Conservation (phyloP, 1,140 invertebrate species). For the Spodoptera frugiperda region DNA sequence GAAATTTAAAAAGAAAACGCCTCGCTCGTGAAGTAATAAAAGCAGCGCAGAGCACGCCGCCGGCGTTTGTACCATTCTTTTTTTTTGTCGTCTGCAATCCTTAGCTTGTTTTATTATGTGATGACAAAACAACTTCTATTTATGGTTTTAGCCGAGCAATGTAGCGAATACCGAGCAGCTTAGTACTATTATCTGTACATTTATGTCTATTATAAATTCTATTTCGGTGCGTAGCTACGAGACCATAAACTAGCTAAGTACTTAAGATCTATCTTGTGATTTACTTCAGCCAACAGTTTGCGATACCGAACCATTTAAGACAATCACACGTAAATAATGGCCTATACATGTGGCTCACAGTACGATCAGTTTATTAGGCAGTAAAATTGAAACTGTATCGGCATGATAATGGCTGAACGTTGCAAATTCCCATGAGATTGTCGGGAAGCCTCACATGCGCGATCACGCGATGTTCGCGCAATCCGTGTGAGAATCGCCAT, state of each 20-base stretch:
- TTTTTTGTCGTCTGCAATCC: conserved; percentile 65
- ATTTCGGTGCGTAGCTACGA: conserved; percentile 24
- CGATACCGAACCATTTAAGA: neutral
- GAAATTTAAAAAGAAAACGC: conserved; percentile 79
- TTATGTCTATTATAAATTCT: conserved; percentile 39
- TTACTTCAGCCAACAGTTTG: neutral
- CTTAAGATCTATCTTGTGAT: conserved; percentile 19
- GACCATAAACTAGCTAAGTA: conserved; percentile 25
- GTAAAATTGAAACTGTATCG: conserved; percentile 2
- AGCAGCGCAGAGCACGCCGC: conserved; percentile 63
- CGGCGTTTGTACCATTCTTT: conserved; percentile 66
- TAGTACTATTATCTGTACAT: conserved; percentile 39
- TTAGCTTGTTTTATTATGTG: conserved; percentile 68
- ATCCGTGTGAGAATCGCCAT: conserved; percentile 67
- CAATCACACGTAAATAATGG: neutral
- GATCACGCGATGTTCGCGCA: conserved; percentile 66
- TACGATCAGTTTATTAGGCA: conserved; percentile 12
- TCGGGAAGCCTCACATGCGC: conserved; percentile 66
- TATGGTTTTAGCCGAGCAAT: conserved; percentile 47
- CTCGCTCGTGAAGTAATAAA: conserved; percentile 64
- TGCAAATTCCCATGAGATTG: conserved; percentile 66
- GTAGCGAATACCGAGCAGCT: conserved; percentile 43
- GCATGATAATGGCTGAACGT: conserved; percentile 6
- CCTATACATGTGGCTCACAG: neutral
- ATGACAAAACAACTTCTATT: conserved; percentile 62